phyloP scores from a whole-genome alignment of 2,113 vertebrate genomes.

The Alaudala cheleensis region DNA sequence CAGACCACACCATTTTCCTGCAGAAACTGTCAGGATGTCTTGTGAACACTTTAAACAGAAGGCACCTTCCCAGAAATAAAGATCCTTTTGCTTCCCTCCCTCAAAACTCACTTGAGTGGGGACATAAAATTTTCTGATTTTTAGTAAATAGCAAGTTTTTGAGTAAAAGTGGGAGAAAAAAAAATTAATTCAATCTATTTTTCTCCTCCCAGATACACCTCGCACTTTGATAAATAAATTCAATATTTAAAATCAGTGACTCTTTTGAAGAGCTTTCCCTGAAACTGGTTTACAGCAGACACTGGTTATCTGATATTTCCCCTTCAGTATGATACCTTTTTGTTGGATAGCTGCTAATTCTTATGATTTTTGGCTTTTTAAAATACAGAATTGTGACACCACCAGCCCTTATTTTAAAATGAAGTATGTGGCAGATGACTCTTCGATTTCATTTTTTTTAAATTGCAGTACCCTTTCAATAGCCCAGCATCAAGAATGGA shows the following conservation, averaged over 20 bases:
- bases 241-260: background rate
- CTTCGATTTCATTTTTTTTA: background rate
- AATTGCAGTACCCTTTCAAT: constrained; percentile 90
- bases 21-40: background rate
- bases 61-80: background rate
- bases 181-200: background rate
- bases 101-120: background rate
- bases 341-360: background rate
- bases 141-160: background rate
- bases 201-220: background rate
- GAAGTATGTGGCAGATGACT: background rate
- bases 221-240: background rate
- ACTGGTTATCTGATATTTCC: background rate
- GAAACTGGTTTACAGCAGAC: background rate
- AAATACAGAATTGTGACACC: background rate
- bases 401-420: background rate
- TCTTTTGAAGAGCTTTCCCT: background rate
- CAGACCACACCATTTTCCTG: background rate
- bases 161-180: background rate
- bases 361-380: background rate
- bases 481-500: constrained; percentile 95
- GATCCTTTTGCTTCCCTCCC: background rate
- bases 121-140: background rate
- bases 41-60: background rate
- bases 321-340: background rate